Evolutionary conservation across 1,140 invertebrate genomes (phyloP).

Genomic region (Rhagoletis pomonella): DNA sequence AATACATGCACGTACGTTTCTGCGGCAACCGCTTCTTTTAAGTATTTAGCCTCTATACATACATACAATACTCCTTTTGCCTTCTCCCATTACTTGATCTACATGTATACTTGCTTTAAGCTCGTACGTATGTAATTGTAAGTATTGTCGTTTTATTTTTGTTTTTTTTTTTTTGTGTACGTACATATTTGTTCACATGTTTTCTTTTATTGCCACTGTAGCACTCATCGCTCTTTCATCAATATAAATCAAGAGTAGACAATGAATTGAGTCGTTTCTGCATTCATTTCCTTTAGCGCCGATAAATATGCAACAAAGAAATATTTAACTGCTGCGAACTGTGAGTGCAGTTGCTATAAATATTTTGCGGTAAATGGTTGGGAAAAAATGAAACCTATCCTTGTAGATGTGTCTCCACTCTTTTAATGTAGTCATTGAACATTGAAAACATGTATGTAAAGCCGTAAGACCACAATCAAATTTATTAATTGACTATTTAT

Average conservation of each 20-base stretch:
- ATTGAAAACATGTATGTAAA: too few relatives aligned
- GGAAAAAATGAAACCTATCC: too few relatives aligned
- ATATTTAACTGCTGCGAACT: constrained; percentile 63
- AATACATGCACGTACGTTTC: too few relatives aligned
- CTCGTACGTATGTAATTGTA: neutral
- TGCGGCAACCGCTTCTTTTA: neutral
- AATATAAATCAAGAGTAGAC: constrained; percentile 72
- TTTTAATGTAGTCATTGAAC: too few relatives aligned
- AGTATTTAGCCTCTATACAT: neutral
- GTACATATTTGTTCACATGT: neutral
- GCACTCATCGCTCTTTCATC: constrained; percentile 65
- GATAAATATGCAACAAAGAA: constrained; percentile 69
- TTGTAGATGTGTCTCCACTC: too few relatives aligned
- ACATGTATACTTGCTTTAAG: neutral
- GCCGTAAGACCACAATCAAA: too few relatives aligned
- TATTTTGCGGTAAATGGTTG: neutral
- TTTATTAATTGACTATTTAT: too few relatives aligned
- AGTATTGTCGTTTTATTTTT: constrained; percentile 17
- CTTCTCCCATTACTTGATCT: neutral
- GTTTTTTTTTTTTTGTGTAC: constrained; percentile 39
- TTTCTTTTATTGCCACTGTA: constrained; percentile 33
- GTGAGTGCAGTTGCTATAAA: neutral
- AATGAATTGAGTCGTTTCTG: constrained; percentile 61
- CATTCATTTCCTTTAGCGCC: constrained; percentile 38
- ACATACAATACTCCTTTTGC: too few relatives aligned